Conservation (phyloP, 2,797 vertebrate species). For the Leptodactylus fallax region DNA sequence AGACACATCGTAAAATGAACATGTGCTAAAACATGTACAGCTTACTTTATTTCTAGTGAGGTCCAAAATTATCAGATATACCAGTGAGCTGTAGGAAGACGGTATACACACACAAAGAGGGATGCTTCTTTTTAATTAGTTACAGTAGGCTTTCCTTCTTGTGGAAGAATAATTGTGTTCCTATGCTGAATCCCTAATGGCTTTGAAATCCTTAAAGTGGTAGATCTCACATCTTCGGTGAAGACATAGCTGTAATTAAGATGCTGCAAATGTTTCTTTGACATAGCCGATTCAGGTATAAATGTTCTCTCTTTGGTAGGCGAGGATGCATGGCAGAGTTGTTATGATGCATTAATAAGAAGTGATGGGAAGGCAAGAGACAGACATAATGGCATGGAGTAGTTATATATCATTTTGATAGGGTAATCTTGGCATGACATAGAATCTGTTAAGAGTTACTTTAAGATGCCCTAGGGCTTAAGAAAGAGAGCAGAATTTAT, state of each 20-base stretch:
- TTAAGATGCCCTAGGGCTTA: neutral
- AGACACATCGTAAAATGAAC: neutral
- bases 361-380: neutral
- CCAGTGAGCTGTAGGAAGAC: neutral
- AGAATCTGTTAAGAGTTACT: constrained; percentile 5
- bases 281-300: neutral
- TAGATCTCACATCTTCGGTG: neutral
- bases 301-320: neutral
- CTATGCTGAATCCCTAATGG: constrained; percentile 35
- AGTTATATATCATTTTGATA: constrained; percentile 16
- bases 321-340: neutral
- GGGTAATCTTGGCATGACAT: constrained; percentile 1
- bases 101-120: neutral
- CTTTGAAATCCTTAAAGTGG: constrained; percentile 48
- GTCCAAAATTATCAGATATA: neutral
- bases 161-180: constrained; percentile 42
- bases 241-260: constrained; percentile 15
- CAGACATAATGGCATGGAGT: neutral
- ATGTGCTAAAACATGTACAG: neutral
- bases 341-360: neutral
- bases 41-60: constrained; percentile 13
- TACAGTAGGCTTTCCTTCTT: neutral
- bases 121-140: constrained; percentile 18
- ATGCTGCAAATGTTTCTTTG: constrained; percentile 19
- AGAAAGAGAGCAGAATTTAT: constrained; percentile 9